Percentiles rank a stretch among this genome's conserved stretches.
These are phyloP conservation scores for Pentamera pediparva DNA, from an alignment of 53 echinoderm and acorn worm species.

Conservation along the genomic window DNA sequence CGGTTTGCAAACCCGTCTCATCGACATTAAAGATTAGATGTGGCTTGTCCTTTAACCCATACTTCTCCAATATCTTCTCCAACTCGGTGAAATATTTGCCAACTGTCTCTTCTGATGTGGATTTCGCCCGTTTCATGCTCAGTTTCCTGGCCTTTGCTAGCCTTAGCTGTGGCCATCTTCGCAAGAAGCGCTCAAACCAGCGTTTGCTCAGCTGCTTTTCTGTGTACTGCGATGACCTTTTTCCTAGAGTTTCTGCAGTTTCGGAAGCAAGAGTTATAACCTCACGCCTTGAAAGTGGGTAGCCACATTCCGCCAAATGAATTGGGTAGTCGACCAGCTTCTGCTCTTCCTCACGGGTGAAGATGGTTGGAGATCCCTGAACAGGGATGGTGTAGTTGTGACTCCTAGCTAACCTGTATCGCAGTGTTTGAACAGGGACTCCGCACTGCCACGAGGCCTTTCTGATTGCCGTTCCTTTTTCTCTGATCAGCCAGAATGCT, in stretches of 20 bases:
- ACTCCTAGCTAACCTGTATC: not conserved
- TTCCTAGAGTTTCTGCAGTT: not conserved
- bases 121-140: not conserved
- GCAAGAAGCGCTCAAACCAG: not conserved
- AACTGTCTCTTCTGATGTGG: not conserved
- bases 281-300: not conserved
- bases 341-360: too few species aligned
- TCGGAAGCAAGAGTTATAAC: not conserved
- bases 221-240: not conserved
- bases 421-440: conserved; percentile 1
- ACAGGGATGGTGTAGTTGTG: not conserved
- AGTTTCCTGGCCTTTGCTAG: not conserved
- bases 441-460: not conserved
- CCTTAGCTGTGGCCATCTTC: not conserved
- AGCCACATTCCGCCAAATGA: not conserved
- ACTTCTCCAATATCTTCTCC: not conserved
- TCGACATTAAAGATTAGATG: conserved; percentile 13
- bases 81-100: too few species aligned
- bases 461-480: not conserved
- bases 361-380: not conserved
- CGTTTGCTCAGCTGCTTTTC: not conserved
- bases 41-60: not conserved
- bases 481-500: not conserved
- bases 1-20: too few species aligned
- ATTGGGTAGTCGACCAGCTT: too few species aligned